Base-by-base conservation (phyloP, 2,797 vertebrate genomes). In the Onychomys leucogaster region DNA sequence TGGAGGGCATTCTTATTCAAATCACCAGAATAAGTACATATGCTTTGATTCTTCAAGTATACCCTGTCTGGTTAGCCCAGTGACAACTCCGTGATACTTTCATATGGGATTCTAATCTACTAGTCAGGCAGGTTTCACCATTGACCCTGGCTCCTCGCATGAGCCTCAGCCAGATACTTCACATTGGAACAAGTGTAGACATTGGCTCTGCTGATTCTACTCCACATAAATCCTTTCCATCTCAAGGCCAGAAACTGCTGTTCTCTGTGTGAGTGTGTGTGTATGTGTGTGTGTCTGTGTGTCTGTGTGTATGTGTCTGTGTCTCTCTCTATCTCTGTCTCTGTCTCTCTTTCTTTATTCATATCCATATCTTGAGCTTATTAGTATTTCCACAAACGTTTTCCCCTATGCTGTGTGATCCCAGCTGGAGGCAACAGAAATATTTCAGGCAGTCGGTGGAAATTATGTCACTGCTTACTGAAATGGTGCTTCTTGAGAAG, bases 91-190 rank as follows among this genome's bases (percentile, higher is more conserved):
- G 61, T 25, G 0, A 25, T 49, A 59, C 5, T 87, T 59, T 84
- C 37, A 25, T 49, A 78, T 43, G 57, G 13, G 34, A 10, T 80
- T 89, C 6, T 32, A 75, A 41, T 65, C 2, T 8, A 77, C 34
- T 41, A 6, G 6, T 67, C n/a, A 89, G 21, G 14, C 2, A 37
- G n/a, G 32, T 34, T 85, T n/a, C 17, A 27, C 9, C 3, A 21
- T 65, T 94, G 11, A 71, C 8, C 46, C 75, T 67, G 46, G 13
- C 76, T 52, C 17, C 49, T 25, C 17, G 12, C 3, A n/a, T 29
- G 17, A 27, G 12, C 8, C 1, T 37, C 5, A 23, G 10, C 5
- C 5, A 3, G 19, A 8, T 3, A 25, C 6, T 14, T 6, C 13
- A 16, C n/a, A 75, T 63, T 77, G 78, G 65, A 23, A 17, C 6